A percentile compares a stretch with the other conserved stretches of the same genome.
Evolutionary conservation across 2,113 vertebrate species (phyloP).

Genomic region (Arizona elegans): DNA sequence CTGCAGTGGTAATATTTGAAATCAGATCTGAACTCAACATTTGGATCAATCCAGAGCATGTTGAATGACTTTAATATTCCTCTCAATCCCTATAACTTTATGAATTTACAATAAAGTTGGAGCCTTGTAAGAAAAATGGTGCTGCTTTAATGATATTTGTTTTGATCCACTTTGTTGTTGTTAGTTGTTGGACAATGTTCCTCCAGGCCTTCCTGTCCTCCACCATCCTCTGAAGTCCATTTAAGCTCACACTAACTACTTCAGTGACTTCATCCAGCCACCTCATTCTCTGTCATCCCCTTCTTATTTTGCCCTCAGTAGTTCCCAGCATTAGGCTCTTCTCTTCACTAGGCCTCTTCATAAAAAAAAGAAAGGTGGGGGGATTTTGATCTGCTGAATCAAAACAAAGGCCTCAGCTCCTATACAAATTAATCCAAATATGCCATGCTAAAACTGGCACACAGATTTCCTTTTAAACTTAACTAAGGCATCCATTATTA

Average conservation of each 20-base stretch:
- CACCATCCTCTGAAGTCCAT: too few species aligned
- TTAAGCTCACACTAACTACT: too few species aligned
- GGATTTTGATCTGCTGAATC: neutral
- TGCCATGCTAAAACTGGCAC: neutral
- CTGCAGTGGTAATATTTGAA: neutral
- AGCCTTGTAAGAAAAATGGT: neutral
- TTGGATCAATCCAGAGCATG: neutral
- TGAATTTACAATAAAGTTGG: neutral
- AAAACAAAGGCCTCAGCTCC: neutral
- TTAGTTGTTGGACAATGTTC: too few species aligned
- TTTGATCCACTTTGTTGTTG: neutral
- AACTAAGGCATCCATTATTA: neutral
- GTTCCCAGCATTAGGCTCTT: too few species aligned
- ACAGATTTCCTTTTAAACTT: neutral
- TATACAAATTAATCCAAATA: neutral
- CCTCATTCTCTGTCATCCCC: too few species aligned
- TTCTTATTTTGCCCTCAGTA: too few species aligned
- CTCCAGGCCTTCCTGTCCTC: too few species aligned
- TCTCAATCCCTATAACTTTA: neutral
- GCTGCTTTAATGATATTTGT: neutral
- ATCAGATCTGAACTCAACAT: neutral
- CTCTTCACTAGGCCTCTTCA: neutral
- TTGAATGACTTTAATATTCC: neutral
- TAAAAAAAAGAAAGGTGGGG: neutral
- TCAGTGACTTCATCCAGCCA: too few species aligned